phyloP scores from a whole-genome alignment of 2,797 vertebrate species.

The Austrolebias charrua region DNA sequence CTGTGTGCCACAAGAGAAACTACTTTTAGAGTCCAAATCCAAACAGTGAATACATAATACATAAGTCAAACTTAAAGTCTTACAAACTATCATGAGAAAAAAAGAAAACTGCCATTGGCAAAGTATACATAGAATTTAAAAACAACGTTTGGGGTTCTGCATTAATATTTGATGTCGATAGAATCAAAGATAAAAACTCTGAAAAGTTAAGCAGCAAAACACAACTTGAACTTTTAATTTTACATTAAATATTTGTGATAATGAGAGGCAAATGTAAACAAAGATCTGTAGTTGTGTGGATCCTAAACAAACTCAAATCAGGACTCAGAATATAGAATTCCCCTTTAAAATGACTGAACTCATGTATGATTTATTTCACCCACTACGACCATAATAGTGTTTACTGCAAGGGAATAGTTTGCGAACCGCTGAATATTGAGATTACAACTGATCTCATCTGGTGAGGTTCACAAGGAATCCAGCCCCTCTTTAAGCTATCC shows the following conservation, averaged over 20 bases:
- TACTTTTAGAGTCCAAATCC: neutral
- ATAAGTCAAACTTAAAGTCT: neutral
- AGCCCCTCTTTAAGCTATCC: conserved; percentile 34
- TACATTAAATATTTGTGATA: conserved; percentile 21
- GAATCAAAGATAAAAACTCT: neutral
- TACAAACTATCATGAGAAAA: neutral
- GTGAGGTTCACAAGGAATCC: conserved; percentile 56
- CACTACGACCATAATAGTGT: conserved; percentile 28
- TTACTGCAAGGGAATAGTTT: conserved; percentile 36
- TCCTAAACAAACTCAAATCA: conserved; percentile 37
- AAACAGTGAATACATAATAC: neutral
- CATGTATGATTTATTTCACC: conserved; percentile 38
- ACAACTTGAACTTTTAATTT: conserved; percentile 10
- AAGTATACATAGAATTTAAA: neutral
- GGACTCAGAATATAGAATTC: conserved; percentile 48
- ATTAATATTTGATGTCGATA: conserved; percentile 16
- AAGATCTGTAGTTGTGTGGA: conserved; percentile 31
- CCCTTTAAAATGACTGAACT: conserved; percentile 46
- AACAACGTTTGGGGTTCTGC: conserved; percentile 13
- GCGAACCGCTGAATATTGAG: conserved; percentile 66
- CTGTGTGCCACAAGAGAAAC: neutral
- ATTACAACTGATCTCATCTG: conserved; percentile 53
- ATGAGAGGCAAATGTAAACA: conserved; percentile 25
- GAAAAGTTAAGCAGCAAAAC: conserved; percentile 1
- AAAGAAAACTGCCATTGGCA: neutral